Evolutionary conservation across 2,113 vertebrate species (phyloP), one percentile per base, ranked within the genome.

Genomic region (Pygoscelis adeliae): DNA sequence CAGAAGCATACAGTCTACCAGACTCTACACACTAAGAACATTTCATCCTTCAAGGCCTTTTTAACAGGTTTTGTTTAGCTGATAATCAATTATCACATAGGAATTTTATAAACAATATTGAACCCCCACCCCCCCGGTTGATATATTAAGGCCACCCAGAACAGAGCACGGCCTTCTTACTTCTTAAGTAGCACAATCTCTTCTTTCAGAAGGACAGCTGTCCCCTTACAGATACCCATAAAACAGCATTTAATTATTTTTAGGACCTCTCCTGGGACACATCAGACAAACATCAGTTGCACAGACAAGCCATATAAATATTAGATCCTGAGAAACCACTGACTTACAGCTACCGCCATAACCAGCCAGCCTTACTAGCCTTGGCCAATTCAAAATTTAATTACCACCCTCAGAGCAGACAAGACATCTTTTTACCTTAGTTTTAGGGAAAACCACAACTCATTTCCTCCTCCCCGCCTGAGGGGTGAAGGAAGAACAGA

Each of bases 71-170:
- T 74, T 65, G 21, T 40, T 87, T 44, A 87, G 6, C 17, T 52
- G 9, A 20, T 4, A 63, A 6, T 7, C 5, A 34, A 4, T 30
- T 80, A 46, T 22, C 18, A 21, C 26, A 58, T 7, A 7, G 2
- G 66, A 32, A 2, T 34, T 19, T 32, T 13, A 79, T 26, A 74
- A 66, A 21, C 4, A 66, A 58, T 20, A 70, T 8, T 32, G 15
- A 21, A 44, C 5, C 6, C 3, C 42, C 32, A 42, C 42, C 5
- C 6, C 3, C 14, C 14, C 4, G 15, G 2, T 12, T 61, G 6
- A 38, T 23, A 13, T 16, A 89, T 38, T 32, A 58, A 50, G 20
- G 13, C 46, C 16, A 42, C 9, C 26, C 16, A 85, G 13, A 84
- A 50, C 22, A 84, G 26, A 91, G 32, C 5, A 89, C 4, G 67